phyloP scores from a whole-genome alignment of 2,113 vertebrate species.

The Anseranas semipalmata region DNA sequence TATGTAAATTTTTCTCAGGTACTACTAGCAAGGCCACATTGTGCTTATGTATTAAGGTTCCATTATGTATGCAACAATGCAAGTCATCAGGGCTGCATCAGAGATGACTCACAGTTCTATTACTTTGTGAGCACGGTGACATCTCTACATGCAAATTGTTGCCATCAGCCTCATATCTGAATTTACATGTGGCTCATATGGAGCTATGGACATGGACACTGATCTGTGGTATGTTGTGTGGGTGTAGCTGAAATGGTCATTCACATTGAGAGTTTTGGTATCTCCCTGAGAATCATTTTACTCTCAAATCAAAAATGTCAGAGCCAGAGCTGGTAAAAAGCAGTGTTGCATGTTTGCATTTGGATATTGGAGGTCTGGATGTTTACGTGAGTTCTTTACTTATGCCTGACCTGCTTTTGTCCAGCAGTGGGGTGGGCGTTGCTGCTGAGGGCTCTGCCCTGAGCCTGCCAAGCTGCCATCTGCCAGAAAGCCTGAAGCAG shows the following conservation, averaged over 20 bases:
- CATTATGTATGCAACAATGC: neutral
- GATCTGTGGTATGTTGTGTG: fast-evolving
- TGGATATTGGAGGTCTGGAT: neutral
- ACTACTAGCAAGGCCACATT: neutral
- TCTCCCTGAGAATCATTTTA: neutral
- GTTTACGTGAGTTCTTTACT: neutral
- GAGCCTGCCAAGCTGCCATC: slow-evolving; percentile 4
- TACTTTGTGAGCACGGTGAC: neutral
- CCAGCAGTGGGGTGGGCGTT: neutral
- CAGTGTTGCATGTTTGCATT: neutral
- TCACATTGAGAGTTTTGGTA: fast-evolving
- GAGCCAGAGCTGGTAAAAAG: neutral
- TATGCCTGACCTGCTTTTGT: neutral
- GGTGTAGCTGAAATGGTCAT: neutral
- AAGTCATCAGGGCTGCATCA: neutral
- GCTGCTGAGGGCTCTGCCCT: neutral
- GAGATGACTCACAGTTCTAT: neutral
- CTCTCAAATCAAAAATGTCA: neutral
- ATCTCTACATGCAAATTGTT: neutral
- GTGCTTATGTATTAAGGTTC: neutral
- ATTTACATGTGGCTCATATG: fast-evolving
- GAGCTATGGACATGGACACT: neutral
- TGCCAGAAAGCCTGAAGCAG: neutral
- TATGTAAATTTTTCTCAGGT: neutral
- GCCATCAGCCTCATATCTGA: neutral